Evolutionary conservation across 2,113 vertebrate genomes (phyloP), one percentile per base, ranked within the genome.

Genomic region (Dipodomys merriami): DNA sequence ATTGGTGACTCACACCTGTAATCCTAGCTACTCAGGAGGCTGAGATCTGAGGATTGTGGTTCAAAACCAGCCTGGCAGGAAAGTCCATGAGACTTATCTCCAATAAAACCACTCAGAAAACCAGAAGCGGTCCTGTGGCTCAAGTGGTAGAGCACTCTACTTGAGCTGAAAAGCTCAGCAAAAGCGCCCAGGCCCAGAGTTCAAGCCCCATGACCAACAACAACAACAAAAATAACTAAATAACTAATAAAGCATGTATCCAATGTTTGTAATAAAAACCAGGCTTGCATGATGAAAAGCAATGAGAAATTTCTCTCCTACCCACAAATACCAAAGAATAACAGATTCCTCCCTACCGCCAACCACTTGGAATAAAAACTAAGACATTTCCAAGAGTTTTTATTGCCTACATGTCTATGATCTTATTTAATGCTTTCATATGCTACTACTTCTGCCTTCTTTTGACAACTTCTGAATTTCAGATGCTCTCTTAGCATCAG

Each of bases 321-420:
- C 3, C 33, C 25, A n/a, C 2, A 12, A 93, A 20, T 11, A 65
- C 57, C 15, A 65, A 69, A 35, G 27, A 91, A 74, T 62, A 89
- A 49, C 44, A 92, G 76, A 18, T 29, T 64, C 16, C 65, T 62
- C 39, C 39, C 62, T 22, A 25, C 62, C 9, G 53, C n/a, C 13
- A 78, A 88, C 69, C 44, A 67, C 33, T 67, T 79, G 29, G 62
- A 94, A 93, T 57, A 89, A 86, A 73, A 91, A 78, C 5, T 44
- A 86, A 84, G 78, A 35, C n/a, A 83, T 33, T 91, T 89, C 82
- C 46, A 67, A 71, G 30, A 30, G 76, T 60, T 91, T 53, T 91
- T 67, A 25, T 76, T 19, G 44, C 62, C 19, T 73, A 30, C 71
- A 13, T 73, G 68, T 89, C 80, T 71, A 49, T 23, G 62, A 10